A percentile compares a stretch with the other conserved stretches of the same genome.
Conservation (phyloP, 2,888 invertebrate genomes). For the Eupithecia vulgata region DNA sequence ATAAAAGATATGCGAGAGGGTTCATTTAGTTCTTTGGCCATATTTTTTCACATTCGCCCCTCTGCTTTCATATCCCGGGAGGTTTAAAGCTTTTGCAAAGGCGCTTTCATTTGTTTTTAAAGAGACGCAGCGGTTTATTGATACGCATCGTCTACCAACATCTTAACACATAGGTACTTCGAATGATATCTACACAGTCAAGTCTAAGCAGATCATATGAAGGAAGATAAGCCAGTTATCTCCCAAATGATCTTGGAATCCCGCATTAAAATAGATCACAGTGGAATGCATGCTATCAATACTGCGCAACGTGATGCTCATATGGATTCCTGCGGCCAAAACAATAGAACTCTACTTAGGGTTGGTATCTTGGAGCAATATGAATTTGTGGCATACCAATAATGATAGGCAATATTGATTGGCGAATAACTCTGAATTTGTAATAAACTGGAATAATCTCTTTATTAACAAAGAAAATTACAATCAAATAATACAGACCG, state of each 20-base stretch:
- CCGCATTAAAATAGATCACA: slow-evolving; percentile 40
- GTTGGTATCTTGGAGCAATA: slow-evolving; percentile 19
- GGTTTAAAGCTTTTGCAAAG: neutral
- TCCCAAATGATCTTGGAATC: slow-evolving; percentile 11
- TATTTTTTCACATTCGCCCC: too few relatives aligned
- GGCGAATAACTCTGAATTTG: slow-evolving; percentile 7
- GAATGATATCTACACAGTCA: neutral
- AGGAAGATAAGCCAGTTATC: slow-evolving; percentile 14
- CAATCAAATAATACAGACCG: too few relatives aligned
- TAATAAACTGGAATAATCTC: too few relatives aligned
- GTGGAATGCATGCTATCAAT: slow-evolving; percentile 61
- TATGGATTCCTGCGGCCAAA: slow-evolving; percentile 63
- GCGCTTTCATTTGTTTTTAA: neutral
- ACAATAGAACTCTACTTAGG: slow-evolving; percentile 50
- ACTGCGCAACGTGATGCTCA: slow-evolving; percentile 56
- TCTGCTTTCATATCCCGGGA: neutral
- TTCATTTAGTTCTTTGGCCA: too few relatives aligned
- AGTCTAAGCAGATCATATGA: neutral
- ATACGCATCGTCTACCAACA: neutral
- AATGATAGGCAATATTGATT: slow-evolving; percentile 32
- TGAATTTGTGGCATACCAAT: slow-evolving; percentile 38
- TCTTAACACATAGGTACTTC: neutral
- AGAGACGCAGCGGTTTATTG: neutral
- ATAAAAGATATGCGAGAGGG: too few relatives aligned
- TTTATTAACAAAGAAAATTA: too few relatives aligned